Percentiles rank a stretch among this genome's conserved stretches.
phyloP scores from a whole-genome alignment of 2,113 vertebrate species.

The Hiodon alosoides region DNA sequence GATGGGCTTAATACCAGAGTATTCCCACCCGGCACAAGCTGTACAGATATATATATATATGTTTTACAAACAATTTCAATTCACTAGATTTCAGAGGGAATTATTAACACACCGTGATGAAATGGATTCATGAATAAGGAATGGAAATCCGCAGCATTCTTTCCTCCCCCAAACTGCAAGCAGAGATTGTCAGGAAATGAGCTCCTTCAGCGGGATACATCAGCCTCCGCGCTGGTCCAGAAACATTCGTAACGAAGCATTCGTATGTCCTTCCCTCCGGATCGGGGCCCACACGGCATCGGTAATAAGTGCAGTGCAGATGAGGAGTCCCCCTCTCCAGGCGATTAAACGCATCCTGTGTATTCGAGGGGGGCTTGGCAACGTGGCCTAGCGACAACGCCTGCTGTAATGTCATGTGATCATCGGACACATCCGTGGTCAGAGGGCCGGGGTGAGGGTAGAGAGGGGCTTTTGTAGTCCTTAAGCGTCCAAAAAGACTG shows the following conservation, averaged over 20 bases:
- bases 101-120: slow-evolving; percentile 68
- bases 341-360: slow-evolving; percentile 57
- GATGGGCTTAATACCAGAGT: neutral
- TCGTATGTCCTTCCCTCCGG: slow-evolving; percentile 56
- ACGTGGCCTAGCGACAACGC: slow-evolving; percentile 30
- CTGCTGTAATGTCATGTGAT: slow-evolving; percentile 12
- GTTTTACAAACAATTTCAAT: slow-evolving; percentile 66
- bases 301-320: slow-evolving; percentile 56
- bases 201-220: slow-evolving; percentile 61
- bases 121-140: slow-evolving; percentile 66
- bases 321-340: slow-evolving; percentile 55
- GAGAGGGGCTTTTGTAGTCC: slow-evolving; percentile 21
- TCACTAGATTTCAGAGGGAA: slow-evolving; percentile 59
- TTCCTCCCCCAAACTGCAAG: slow-evolving; percentile 56
- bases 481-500: slow-evolving; percentile 1
- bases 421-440: too few relatives aligned
- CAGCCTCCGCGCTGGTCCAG: slow-evolving; percentile 60
- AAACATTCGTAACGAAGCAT: slow-evolving; percentile 54
- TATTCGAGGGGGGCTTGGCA: slow-evolving; percentile 45
- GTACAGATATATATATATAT: slow-evolving; percentile 31
- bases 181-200: slow-evolving; percentile 66
- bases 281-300: too few relatives aligned
- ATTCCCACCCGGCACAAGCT: slow-evolving; percentile 2
- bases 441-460: slow-evolving; percentile 11
- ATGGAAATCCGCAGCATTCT: slow-evolving; percentile 56